phyloP scores from a whole-genome alignment of 2,888 invertebrate species.

The Epinotia demarniana region DNA sequence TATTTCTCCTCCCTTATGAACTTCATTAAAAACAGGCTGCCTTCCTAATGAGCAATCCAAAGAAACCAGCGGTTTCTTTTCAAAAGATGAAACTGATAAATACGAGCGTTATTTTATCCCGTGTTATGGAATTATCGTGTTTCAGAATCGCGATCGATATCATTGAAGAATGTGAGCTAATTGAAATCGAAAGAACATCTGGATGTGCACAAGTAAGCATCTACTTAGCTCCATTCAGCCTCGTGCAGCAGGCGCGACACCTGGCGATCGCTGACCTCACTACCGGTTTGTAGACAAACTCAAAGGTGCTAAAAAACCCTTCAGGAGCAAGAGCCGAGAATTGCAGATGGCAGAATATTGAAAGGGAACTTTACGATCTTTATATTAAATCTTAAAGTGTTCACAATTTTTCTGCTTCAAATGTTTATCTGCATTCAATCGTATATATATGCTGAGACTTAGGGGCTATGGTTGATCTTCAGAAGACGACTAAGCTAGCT shows the following conservation, averaged over 20 bases:
- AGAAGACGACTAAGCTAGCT: too few species aligned
- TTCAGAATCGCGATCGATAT: slow-evolving; percentile 18
- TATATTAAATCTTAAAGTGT: too few species aligned
- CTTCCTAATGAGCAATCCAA: neutral
- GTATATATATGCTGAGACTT: too few species aligned
- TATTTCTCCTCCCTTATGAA: neutral
- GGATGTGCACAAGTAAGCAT: slow-evolving; percentile 38
- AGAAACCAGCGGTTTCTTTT: neutral
- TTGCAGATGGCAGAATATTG: neutral
- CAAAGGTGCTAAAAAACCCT: slow-evolving; percentile 1
- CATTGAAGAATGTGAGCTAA: slow-evolving; percentile 25
- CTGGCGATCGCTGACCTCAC: slow-evolving; percentile 68
- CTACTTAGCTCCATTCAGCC: slow-evolving; percentile 39
- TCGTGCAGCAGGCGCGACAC: slow-evolving; percentile 59
- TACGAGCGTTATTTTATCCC: neutral
- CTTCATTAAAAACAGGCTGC: neutral
- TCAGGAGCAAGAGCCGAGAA: neutral
- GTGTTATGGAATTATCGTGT: slow-evolving; percentile 4
- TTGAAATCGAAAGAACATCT: slow-evolving; percentile 30
- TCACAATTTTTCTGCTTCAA: too few species aligned
- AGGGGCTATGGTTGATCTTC: too few species aligned
- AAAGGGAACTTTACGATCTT: neutral
- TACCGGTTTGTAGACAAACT: slow-evolving; percentile 55
- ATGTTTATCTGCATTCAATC: too few species aligned
- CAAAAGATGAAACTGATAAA: neutral